A percentile compares a stretch with the other conserved stretches of the same genome.
These are phyloP conservation scores for Alcis repandata DNA, from an alignment of 2,888 invertebrate genomes.

Conservation along the genomic window DNA sequence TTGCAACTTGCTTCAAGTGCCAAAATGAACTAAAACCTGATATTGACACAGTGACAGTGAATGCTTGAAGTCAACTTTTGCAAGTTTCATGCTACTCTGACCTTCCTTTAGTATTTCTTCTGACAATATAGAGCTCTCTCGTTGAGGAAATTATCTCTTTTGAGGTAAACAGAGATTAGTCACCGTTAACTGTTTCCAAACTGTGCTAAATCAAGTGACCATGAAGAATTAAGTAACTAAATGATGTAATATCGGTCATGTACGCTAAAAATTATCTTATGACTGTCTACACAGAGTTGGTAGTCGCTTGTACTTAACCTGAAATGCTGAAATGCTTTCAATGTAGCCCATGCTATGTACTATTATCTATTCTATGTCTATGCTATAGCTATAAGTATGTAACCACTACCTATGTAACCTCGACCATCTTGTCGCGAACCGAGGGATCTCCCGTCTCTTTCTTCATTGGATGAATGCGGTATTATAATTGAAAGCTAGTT, in stretches of 20 bases:
- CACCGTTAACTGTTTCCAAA: constrained; percentile 24
- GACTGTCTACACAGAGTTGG: background rate
- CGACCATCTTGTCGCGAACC: too few relatives aligned
- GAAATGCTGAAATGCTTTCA: constrained; percentile 5
- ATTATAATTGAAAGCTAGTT: too few relatives aligned
- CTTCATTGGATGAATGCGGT: too few relatives aligned
- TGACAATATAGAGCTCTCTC: constrained; percentile 30
- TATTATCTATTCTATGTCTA: too few relatives aligned
- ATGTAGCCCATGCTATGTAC: too few relatives aligned
- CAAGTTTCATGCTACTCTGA: constrained; percentile 4
- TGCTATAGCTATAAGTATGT: too few relatives aligned
- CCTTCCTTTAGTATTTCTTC: background rate
- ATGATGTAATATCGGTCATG: constrained; percentile 27
- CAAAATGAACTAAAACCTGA: background rate
- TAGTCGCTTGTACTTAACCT: constrained; percentile 30
- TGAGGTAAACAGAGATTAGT: constrained; percentile 18
- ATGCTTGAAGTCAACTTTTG: background rate
- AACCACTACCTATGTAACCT: too few relatives aligned
- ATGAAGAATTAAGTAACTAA: constrained; percentile 28
- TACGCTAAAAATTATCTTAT: constrained; percentile 15
- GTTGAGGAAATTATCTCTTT: constrained; percentile 17
- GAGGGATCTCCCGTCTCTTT: too few relatives aligned
- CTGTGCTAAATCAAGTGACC: constrained; percentile 31
- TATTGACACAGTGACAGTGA: background rate
- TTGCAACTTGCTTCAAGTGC: background rate